Conservation (phyloP, 2,888 invertebrate genomes). For the Lepidochrysops patricia region DNA sequence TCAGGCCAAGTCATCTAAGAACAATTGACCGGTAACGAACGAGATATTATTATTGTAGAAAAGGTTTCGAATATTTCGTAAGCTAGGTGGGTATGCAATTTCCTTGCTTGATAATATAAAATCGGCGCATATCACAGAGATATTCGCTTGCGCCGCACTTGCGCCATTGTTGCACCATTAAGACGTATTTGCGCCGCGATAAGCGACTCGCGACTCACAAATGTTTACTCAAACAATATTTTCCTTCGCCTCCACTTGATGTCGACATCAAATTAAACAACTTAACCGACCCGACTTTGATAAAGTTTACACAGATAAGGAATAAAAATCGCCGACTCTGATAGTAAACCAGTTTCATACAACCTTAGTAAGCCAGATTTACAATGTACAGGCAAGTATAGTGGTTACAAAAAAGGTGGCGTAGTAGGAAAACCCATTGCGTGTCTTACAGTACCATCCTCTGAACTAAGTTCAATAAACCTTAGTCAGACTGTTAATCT, state of each 20-base stretch:
- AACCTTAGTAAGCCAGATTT: neutral
- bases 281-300: slow-evolving; percentile 50
- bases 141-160: slow-evolving; percentile 24
- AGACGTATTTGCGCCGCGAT: slow-evolving; percentile 45
- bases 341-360: slow-evolving; percentile 18
- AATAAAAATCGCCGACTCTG: slow-evolving; percentile 25
- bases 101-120: slow-evolving; percentile 28
- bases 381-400: neutral
- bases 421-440: too few relatives aligned
- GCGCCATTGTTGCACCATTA: slow-evolving; percentile 32
- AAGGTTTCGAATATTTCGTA: slow-evolving; percentile 12
- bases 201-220: slow-evolving; percentile 50
- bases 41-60: neutral
- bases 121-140: slow-evolving; percentile 26
- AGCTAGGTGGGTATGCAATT: slow-evolving; percentile 23
- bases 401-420: neutral
- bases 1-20: neutral
- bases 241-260: slow-evolving; percentile 56
- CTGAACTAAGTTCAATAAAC: neutral
- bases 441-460: too few relatives aligned
- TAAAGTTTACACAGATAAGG: slow-evolving; percentile 50
- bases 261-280: slow-evolving; percentile 69
- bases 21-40: neutral
- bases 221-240: slow-evolving; percentile 67
- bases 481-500: neutral